Conservation (phyloP, 2,797 vertebrate genomes). For the Neopelma chrysocephalum region DNA sequence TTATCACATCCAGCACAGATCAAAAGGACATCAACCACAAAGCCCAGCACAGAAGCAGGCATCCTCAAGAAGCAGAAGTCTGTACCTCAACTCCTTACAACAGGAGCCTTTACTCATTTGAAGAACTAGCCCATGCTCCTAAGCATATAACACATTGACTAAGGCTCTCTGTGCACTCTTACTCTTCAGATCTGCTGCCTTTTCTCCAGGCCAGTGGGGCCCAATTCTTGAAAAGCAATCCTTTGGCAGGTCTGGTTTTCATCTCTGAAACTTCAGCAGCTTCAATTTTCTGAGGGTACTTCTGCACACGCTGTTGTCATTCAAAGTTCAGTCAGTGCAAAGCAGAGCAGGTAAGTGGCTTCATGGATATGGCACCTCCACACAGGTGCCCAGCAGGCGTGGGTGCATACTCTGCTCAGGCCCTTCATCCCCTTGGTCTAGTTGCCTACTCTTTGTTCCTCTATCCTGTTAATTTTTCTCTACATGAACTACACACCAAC, state of each 20-base stretch:
- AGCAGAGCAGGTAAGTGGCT: neutral
- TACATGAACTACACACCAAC: neutral
- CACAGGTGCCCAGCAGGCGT: accelerated
- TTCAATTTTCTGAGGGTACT: neutral
- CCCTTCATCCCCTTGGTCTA: neutral
- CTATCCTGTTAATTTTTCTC: neutral
- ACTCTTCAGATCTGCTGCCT: neutral
- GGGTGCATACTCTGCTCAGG: neutral
- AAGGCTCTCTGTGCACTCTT: neutral
- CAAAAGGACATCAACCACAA: neutral
- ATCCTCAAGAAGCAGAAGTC: neutral
- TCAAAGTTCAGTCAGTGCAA: neutral
- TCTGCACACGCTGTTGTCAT: neutral
- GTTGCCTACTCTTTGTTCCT: neutral
- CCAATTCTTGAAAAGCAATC: neutral
- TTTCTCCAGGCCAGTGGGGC: neutral
- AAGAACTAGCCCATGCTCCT: neutral
- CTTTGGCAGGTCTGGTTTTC: neutral
- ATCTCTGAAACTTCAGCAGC: neutral
- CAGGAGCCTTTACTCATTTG: neutral
- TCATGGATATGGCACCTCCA: neutral
- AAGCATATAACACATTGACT: neutral
- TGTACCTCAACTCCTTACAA: neutral
- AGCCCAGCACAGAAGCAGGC: neutral
- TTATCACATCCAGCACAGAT: neutral